Percentiles rank a stretch among this genome's conserved stretches.
Conservation (phyloP, 2,113 vertebrate genomes). For the Galemys pyrenaicus region DNA sequence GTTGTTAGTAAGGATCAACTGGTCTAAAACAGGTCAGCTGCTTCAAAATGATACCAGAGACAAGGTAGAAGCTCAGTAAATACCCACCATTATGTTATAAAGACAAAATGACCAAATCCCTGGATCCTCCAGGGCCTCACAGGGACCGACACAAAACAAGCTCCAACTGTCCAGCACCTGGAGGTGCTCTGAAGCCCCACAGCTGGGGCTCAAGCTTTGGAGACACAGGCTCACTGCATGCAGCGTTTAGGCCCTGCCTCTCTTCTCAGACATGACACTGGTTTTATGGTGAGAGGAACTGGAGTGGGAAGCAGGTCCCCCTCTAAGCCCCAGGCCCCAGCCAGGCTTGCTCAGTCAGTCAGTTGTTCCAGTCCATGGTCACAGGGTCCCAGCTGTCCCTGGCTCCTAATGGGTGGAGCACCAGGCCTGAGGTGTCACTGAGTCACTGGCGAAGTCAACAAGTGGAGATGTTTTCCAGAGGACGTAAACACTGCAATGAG, state of each 20-base stretch:
- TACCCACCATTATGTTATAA: background rate
- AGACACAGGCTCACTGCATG: background rate
- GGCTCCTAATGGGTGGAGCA: background rate
- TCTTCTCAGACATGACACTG: background rate
- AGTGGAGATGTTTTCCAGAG: background rate
- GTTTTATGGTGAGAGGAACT: background rate
- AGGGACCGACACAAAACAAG: background rate
- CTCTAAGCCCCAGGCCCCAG: background rate
- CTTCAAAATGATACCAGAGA: conserved; percentile 28
- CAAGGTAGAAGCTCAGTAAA: background rate
- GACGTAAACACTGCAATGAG: accelerated
- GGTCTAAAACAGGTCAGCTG: background rate
- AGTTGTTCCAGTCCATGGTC: background rate
- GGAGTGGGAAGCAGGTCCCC: background rate
- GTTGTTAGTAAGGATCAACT: background rate
- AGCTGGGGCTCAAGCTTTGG: background rate
- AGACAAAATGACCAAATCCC: background rate
- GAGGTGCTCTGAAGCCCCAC: background rate
- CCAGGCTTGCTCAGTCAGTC: background rate
- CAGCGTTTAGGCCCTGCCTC: background rate
- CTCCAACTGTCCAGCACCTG: background rate
- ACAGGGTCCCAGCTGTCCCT: background rate
- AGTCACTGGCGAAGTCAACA: background rate
- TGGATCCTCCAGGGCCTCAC: background rate
- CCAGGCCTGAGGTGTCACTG: background rate